A percentile compares a stretch with the other conserved stretches of the same genome.
Evolutionary conservation across 1,140 invertebrate genomes (phyloP).

Genomic region (Drosophila nebulosa): DNA sequence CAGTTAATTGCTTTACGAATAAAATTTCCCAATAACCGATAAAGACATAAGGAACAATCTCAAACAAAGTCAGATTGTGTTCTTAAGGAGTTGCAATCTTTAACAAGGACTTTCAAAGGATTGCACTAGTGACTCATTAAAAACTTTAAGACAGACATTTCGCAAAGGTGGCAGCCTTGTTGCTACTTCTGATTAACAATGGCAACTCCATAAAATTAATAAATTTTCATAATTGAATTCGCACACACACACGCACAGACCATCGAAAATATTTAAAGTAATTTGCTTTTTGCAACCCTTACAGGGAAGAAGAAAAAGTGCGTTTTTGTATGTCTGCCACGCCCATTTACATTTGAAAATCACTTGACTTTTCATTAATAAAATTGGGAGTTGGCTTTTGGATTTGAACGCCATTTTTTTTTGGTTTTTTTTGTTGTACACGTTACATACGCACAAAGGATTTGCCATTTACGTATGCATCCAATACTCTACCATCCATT

Average conservation of each 20-base stretch:
- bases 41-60: no score
- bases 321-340: slow-evolving; percentile 39
- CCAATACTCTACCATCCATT: background rate
- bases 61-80: no score
- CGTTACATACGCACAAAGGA: background rate
- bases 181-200: background rate
- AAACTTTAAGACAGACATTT: background rate
- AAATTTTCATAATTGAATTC: background rate
- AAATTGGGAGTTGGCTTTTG: slow-evolving; percentile 64
- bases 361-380: slow-evolving; percentile 79
- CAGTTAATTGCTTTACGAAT: no score
- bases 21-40: no score
- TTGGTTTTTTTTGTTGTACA: slow-evolving; percentile 16
- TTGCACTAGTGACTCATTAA: no score
- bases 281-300: slow-evolving; percentile 41
- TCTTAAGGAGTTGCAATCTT: no score
- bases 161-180: background rate
- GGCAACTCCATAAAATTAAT: background rate
- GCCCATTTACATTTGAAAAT: slow-evolving; percentile 60
- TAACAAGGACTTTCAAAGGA: no score
- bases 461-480: slow-evolving; percentile 1
- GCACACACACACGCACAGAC: background rate
- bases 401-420: background rate
- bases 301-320: slow-evolving; percentile 46
- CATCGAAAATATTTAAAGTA: slow-evolving; percentile 1